Evolutionary conservation across 2,113 vertebrate genomes (phyloP).

Genomic region (Crotalus horridus): DNA sequence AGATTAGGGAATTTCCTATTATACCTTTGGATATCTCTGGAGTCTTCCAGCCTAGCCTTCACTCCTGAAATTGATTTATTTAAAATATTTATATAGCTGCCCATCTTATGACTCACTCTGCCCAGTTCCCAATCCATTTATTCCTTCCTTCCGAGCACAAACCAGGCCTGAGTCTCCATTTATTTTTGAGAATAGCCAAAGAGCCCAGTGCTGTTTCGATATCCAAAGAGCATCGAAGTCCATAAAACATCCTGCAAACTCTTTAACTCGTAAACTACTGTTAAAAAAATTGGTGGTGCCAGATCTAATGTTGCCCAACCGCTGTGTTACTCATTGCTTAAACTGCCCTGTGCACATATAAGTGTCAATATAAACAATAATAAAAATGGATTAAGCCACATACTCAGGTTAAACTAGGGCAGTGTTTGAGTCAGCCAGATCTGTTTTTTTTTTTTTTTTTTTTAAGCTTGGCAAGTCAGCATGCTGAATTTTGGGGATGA

Average conservation of each 20-base stretch:
- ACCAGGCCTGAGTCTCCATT: not conserved
- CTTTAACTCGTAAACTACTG: not conserved
- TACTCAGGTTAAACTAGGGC: not conserved
- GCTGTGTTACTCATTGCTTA: not conserved
- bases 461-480: not conserved
- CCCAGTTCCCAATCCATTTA: not conserved
- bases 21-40: not conserved
- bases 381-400: not conserved
- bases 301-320: not conserved
- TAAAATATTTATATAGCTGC: not conserved
- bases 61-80: not conserved
- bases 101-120: not conserved
- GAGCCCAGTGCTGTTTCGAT: not conserved
- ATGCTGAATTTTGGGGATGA: not conserved
- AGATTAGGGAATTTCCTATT: not conserved
- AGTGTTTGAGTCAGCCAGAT: not conserved
- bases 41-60: not conserved
- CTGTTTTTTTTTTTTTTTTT: fast-evolving
- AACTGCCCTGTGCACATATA: not conserved
- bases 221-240: not conserved
- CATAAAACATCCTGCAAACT: not conserved
- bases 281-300: not conserved
- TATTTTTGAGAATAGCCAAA: not conserved
- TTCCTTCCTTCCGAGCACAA: not conserved
- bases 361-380: not conserved